Percentiles rank a stretch among this genome's conserved stretches.
These are phyloP conservation scores for Propsilocerus akamusi DNA, from an alignment of 1,140 invertebrate genomes.

Conservation along the genomic window DNA sequence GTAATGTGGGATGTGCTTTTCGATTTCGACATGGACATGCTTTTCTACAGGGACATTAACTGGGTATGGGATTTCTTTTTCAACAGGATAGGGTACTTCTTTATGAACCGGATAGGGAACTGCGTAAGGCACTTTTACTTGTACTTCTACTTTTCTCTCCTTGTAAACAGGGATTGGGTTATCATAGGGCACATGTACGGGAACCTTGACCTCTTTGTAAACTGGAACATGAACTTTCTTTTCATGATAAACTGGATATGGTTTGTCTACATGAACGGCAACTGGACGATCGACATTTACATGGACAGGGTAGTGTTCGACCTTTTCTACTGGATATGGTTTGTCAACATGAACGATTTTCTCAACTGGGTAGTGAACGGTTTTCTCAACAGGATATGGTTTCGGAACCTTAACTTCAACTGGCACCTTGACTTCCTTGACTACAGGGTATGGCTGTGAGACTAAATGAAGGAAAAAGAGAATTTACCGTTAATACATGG, in stretches of 20 bases:
- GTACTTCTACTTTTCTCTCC: constrained; percentile 24
- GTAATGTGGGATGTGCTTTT: constrained; percentile 27
- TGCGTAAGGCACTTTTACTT: constrained; percentile 27
- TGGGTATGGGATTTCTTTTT: constrained; percentile 33
- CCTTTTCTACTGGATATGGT: constrained; percentile 51
- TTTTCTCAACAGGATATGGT: constrained; percentile 52
- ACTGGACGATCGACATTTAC: constrained; percentile 43
- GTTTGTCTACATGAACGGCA: constrained; percentile 42
- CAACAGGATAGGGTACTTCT: constrained; percentile 25
- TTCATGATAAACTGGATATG: constrained; percentile 40
- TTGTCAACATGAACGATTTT: constrained; percentile 44
- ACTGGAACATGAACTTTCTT: constrained; percentile 39
- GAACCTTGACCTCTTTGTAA: constrained; percentile 29
- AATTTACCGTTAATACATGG: constrained; percentile 32
- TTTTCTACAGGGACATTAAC: constrained; percentile 34
- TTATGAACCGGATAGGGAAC: constrained; percentile 27
- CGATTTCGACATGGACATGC: constrained; percentile 27
- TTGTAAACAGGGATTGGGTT: constrained; percentile 32
- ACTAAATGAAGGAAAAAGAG: background rate
- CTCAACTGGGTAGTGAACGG: constrained; percentile 44
- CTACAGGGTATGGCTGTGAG: constrained; percentile 33
- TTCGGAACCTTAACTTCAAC: constrained; percentile 48
- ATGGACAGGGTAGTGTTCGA: constrained; percentile 48
- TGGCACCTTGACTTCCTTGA: constrained; percentile 43
- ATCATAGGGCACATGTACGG: constrained; percentile 33